These are phyloP conservation scores for Sternotherus odoratus DNA, from an alignment of 2,797 vertebrate species.

Conservation along the genomic window DNA sequence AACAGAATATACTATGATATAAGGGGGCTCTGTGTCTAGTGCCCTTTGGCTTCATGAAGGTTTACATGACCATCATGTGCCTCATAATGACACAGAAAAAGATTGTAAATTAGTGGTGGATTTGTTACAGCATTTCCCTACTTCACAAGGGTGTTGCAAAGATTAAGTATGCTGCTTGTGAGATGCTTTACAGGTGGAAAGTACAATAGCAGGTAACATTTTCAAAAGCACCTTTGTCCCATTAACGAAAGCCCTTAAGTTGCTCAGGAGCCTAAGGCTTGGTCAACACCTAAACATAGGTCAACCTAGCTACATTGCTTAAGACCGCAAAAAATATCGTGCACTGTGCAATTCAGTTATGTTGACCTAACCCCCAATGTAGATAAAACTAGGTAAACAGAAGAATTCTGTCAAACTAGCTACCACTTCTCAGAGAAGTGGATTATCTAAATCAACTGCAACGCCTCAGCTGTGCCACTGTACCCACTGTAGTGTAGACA, in stretches of 20 bases:
- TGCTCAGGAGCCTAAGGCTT: background rate
- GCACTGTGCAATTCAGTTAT: background rate
- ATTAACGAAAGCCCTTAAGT: constrained; percentile 5
- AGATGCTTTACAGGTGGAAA: constrained; percentile 28
- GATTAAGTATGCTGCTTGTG: background rate
- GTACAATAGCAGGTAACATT: constrained; percentile 39
- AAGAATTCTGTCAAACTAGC: background rate
- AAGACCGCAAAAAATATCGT: background rate
- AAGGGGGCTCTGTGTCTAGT: background rate
- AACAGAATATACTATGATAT: background rate
- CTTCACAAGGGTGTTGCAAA: constrained; percentile 4
- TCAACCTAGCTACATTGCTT: background rate
- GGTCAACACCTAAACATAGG: background rate
- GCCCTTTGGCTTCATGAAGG: background rate
- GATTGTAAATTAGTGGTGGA: background rate
- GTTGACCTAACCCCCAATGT: background rate
- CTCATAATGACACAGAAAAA: fast-evolving
- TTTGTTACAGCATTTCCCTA: background rate
- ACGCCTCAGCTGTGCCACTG: background rate
- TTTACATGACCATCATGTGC: background rate
- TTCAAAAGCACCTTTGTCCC: background rate
- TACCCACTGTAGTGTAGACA: background rate
- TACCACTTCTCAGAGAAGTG: background rate
- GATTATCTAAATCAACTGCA: background rate
- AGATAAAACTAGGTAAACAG: background rate